Evolutionary conservation across 2,888 invertebrate species (phyloP), one percentile per base, ranked within the genome.

Genomic region (Dasypolia templi): DNA sequence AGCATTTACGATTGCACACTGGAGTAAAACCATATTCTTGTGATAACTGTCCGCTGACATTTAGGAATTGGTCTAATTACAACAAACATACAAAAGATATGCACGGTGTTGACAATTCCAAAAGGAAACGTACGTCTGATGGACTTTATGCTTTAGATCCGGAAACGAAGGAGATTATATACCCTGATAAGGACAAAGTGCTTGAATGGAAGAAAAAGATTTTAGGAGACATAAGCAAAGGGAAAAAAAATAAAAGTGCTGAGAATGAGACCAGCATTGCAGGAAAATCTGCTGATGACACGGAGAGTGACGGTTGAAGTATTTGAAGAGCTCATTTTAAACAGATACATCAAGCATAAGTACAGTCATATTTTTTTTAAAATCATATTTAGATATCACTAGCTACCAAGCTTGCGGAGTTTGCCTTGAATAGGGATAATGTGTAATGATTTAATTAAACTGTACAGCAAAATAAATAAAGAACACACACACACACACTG

Each of bases 21-120:
- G 97, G 97, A 0, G 97, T 97, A 61, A 96, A 97, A 58, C 98
- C 98, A 0, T 98, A 98, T 89, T 97, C 97, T 80, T 98, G 98
- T 89, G 97, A 97, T 73, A 93, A 95, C 17, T 79, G 79, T 22
- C 6, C 62, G 0, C 12, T 22, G 93, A 94, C 97, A 86, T 98
- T 98, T 86, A 98, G 98, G 0, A 98, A 98, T 90, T 98, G 98
- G 98, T 98, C 98, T 0, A 98, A 98, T 92, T 98, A 97, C 87
- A 98, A 98, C 88, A 98, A 98, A 86, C 98, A 98, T 89, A 98
- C 98, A 97, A 98, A 98, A 92, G 93, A 98, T 32, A 94, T 97
- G 35, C 98, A 98, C 79, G 97, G 97, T 51, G 96, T 87, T 2
- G 94, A 94, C 64, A 95, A 93, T 0, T 92, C 94, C 0, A 95